A percentile compares a stretch with the other conserved stretches of the same genome.
phyloP scores from a whole-genome alignment of 1,140 invertebrate genomes.

The Octopus bimaculoides region DNA sequence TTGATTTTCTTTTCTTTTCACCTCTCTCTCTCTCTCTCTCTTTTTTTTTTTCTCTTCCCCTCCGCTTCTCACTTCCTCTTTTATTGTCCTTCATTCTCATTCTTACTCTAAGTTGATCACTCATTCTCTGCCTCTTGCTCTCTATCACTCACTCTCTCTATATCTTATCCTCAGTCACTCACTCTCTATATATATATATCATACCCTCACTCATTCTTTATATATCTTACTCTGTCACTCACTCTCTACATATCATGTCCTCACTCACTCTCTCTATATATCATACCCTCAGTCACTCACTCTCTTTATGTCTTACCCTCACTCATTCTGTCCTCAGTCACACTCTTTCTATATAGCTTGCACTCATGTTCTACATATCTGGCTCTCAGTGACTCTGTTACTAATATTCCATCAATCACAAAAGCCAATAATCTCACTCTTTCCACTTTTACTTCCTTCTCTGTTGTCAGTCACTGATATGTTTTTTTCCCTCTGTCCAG shows the following conservation, averaged over 20 bases:
- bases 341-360: too few relatives aligned
- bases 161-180: not conserved
- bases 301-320: not conserved
- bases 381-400: too few relatives aligned
- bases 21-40: not conserved
- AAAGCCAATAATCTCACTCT: too few relatives aligned
- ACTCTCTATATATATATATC: not conserved
- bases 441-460: too few relatives aligned
- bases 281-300: not conserved
- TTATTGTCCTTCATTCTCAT: not conserved
- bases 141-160: not conserved
- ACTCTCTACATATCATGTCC: not conserved
- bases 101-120: not conserved
- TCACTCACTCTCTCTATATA: not conserved
- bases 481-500: too few relatives aligned
- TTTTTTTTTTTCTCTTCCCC: not conserved
- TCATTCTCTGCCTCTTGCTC: not conserved
- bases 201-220: not conserved
- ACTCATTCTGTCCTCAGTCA: too few relatives aligned
- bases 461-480: too few relatives aligned
- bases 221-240: not conserved
- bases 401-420: too few relatives aligned
- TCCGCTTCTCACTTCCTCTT: not conserved
- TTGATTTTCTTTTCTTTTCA: not conserved
- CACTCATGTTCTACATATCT: too few relatives aligned